phyloP scores from a whole-genome alignment of 1,140 invertebrate genomes.

The Lordiphosa clarofinis region DNA sequence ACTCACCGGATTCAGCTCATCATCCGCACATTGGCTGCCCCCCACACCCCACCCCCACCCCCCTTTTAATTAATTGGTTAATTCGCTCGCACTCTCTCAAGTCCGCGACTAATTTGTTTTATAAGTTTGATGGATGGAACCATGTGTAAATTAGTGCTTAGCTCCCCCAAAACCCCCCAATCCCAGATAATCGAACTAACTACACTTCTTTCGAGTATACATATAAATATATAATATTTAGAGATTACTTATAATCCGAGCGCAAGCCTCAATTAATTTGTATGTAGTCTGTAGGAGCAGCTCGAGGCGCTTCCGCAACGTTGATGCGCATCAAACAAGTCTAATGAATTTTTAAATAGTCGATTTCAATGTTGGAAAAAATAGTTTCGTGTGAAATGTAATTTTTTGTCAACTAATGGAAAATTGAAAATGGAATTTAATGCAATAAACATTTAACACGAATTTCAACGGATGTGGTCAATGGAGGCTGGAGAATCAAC shows the following conservation, averaged over 20 bases:
- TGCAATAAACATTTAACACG: conserved; percentile 62
- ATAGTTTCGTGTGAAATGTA: conserved; percentile 50
- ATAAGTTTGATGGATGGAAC: conserved; percentile 30
- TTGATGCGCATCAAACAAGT: conserved; percentile 8
- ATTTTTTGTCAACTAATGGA: conserved; percentile 47
- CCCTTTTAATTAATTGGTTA: background rate
- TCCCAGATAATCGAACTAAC: conserved; percentile 54
- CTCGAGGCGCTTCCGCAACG: conserved; percentile 10
- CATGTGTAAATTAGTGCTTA: conserved; percentile 43
- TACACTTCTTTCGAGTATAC: conserved; percentile 15
- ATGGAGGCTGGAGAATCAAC: background rate
- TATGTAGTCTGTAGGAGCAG: conserved; percentile 41
- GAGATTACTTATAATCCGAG: background rate
- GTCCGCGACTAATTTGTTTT: conserved; percentile 46
- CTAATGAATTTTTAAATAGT: conserved; percentile 43
- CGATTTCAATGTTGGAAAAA: conserved; percentile 65
- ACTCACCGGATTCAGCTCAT: conserved; percentile 25
- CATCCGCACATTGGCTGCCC: conserved; percentile 12
- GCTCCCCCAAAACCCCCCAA: conserved; percentile 12
- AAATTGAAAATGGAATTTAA: conserved; percentile 66
- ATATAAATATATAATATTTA: conserved; percentile 10
- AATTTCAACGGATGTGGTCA: conserved; percentile 1
- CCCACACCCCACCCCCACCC: background rate
- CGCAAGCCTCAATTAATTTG: conserved; percentile 34
- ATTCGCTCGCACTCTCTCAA: conserved; percentile 2